Evolutionary conservation across 1,140 invertebrate species (phyloP), one percentile per base, ranked within the genome.

Genomic region (Branchinecta lindahli): DNA sequence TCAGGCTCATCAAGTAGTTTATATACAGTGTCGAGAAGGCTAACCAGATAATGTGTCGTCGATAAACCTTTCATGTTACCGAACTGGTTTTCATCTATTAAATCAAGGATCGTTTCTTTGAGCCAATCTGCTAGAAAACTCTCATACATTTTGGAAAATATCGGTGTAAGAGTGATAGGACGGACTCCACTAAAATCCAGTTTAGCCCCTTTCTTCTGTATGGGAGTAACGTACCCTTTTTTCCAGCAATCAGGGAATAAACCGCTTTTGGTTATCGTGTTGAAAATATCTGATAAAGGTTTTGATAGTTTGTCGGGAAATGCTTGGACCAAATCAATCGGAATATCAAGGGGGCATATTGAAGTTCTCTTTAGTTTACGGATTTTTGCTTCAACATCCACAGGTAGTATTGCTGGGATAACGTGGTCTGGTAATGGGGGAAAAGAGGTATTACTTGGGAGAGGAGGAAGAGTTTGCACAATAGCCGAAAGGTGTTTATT

Each of bases 291-390:
- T 12, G 18, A 61, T 6, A 61, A 15, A 61, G 12, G 52, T 61
- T 61, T 61, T 61, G 52, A 61, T 61, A 61, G 52, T 20, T 61
- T 61, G 6, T 61, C 52, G 18, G 52, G 52, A 61, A 61, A 61
- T 61, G 52, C 52, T 61, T 61, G 12, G 12, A 61, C 18, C 18
- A 61, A 61, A 61, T 61, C 52, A 61, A 61, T 61, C 18, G 52
- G 52, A 61, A 20, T 61, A 20, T 61, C 52, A 61, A 61, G 52
- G 52, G 52, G 52, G 52, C 52, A 61, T 61, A 61, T 61, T 61
- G 18, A 61, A 61, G 12, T 61, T 61, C 18, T 61, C 52, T 61
- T 61, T 61, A 61, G 52, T 61, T 61, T 61, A 61, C 52, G 52
- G 12, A 61, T 61, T 61, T 61, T 61, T 61, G 52, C 52, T 20